Conservation (phyloP, 2,888 invertebrate species). For the Lycophotia porphyrea region DNA sequence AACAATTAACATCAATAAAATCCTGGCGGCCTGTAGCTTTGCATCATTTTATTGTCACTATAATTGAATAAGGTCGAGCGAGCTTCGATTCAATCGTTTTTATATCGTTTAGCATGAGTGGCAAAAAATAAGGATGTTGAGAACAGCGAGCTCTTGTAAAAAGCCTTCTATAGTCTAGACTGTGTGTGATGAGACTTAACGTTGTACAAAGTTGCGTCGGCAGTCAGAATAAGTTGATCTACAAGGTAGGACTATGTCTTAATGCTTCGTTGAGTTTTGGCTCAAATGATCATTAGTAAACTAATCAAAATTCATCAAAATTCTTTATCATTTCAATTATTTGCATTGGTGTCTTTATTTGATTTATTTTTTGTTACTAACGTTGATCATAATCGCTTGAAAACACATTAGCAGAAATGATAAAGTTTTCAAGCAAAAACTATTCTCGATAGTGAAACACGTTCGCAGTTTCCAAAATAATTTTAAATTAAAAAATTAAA, state of each 20-base stretch:
- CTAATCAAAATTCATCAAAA: conserved; percentile 43
- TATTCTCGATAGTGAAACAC: conserved; percentile 41
- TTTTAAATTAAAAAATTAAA: conserved; percentile 68
- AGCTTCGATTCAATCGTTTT: conserved; percentile 68
- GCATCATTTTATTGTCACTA: conserved; percentile 76
- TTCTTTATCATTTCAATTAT: conserved; percentile 48
- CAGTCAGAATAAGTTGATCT: conserved; percentile 34
- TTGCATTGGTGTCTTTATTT: conserved; percentile 49
- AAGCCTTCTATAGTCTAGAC: conserved; percentile 41
- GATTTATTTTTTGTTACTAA: conserved; percentile 45
- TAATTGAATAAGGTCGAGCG: conserved; percentile 75
- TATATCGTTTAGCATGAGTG: conserved; percentile 50
- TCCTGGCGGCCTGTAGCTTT: conserved; percentile 69
- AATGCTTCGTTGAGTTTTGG: conserved; percentile 42
- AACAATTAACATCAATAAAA: conserved; percentile 88
- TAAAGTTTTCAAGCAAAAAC: conserved; percentile 48
- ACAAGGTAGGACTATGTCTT: conserved; percentile 7
- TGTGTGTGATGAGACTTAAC: conserved; percentile 32
- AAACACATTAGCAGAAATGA: conserved; percentile 51
- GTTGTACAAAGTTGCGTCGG: conserved; percentile 47
- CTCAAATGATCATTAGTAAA: conserved; percentile 44
- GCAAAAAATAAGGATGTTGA: conserved; percentile 59
- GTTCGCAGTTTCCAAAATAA: conserved; percentile 61
- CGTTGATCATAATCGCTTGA: conserved; percentile 37
- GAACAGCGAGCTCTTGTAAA: conserved; percentile 44